phyloP scores from a whole-genome alignment of 1,140 invertebrate genomes.

The Hypothenemus hampei region DNA sequence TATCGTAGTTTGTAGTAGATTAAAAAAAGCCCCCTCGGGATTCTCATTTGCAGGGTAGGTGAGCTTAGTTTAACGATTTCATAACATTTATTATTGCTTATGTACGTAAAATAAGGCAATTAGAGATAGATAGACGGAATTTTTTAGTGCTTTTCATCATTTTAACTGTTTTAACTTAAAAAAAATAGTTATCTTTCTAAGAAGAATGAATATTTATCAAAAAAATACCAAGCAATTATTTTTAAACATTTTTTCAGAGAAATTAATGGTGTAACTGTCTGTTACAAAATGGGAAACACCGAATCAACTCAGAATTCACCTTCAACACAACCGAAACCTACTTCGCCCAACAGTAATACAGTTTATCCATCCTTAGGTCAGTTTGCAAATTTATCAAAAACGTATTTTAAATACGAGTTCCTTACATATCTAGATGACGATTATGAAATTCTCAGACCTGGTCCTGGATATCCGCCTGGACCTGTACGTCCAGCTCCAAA shows the following conservation, averaged over 20 bases:
- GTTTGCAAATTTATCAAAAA: neutral
- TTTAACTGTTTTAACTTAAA: too few species aligned
- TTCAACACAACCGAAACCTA: slow-evolving; percentile 49
- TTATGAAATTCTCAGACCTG: slow-evolving; percentile 58
- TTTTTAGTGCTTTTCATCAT: neutral
- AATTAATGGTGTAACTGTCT: slow-evolving; percentile 69
- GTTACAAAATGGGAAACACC: slow-evolving; percentile 62
- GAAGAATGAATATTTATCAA: too few species aligned
- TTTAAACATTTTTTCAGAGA: slow-evolving; percentile 56
- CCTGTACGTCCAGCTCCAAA: slow-evolving; percentile 57
- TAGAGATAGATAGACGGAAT: neutral
- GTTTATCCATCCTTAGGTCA: slow-evolving; percentile 20
- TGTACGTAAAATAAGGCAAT: neutral
- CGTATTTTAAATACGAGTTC: neutral
- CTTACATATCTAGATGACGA: slow-evolving; percentile 48
- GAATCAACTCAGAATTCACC: slow-evolving; percentile 47
- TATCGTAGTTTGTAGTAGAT: slow-evolving; percentile 78
- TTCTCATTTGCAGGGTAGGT: slow-evolving; percentile 74
- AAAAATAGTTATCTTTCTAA: too few species aligned
- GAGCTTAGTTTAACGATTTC: too few species aligned
- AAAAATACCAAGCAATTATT: too few species aligned
- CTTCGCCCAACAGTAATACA: slow-evolving; percentile 34
- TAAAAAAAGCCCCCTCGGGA: slow-evolving; percentile 72
- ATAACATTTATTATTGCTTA: too few species aligned
- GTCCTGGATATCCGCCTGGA: slow-evolving; percentile 48